Evolutionary conservation across 2,888 invertebrate species (phyloP).

Genomic region (Gymnocheta viridis): DNA sequence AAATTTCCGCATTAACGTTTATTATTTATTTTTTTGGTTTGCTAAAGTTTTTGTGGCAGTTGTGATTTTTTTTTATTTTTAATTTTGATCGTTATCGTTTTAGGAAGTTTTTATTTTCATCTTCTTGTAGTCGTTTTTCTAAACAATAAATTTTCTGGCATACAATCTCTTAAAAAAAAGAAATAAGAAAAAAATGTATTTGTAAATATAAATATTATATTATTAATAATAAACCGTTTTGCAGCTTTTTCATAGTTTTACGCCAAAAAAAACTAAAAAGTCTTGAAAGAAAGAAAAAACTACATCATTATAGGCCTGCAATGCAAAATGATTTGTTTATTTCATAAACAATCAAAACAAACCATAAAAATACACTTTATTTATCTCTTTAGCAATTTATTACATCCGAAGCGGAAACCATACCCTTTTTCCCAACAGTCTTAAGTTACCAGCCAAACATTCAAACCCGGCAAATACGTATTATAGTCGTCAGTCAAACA

Average conservation of each 20-base stretch:
- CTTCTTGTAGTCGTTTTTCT: constrained; percentile 64
- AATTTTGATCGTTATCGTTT: constrained; percentile 59
- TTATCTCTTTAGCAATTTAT: constrained; percentile 71
- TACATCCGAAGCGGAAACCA: constrained; percentile 70
- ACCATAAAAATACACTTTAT: constrained; percentile 68
- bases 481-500: constrained; percentile 32
- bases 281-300: constrained; percentile 18
- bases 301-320: constrained; percentile 55
- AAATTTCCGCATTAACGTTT: constrained; percentile 59
- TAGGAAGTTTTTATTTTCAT: constrained; percentile 63
- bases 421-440: constrained; percentile 68
- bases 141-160: constrained; percentile 67
- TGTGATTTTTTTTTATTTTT: constrained; percentile 9
- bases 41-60: constrained; percentile 27
- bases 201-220: constrained; percentile 31
- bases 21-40: constrained; percentile 3
- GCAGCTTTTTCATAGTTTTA: constrained; percentile 5
- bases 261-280: constrained; percentile 15
- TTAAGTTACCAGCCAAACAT: constrained; percentile 43
- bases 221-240: constrained; percentile 60
- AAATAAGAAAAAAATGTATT: constrained; percentile 16
- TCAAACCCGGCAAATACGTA: constrained; percentile 27
- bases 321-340: constrained; percentile 60
- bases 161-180: constrained; percentile 56
- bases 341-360: constrained; percentile 68